Evolutionary conservation across 2,888 invertebrate species (phyloP).

Genomic region (Melinaea menophilus): DNA sequence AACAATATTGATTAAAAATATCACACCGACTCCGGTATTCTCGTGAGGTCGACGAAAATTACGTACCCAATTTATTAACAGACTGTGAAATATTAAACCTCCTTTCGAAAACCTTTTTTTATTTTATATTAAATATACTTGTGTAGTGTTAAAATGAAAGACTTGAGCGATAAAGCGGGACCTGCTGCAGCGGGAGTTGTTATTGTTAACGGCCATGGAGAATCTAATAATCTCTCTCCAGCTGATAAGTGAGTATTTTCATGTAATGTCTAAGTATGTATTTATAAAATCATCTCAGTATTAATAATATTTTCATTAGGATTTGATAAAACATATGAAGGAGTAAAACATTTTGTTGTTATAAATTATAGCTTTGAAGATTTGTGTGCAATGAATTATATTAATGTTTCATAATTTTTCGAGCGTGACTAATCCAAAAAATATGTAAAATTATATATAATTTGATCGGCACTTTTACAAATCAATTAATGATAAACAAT

Average conservation of each 20-base stretch:
- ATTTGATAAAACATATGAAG: too few species aligned
- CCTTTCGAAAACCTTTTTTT: conserved; percentile 7
- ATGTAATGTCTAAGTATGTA: too few species aligned
- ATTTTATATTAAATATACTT: conserved; percentile 16
- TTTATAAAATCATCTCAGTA: too few species aligned
- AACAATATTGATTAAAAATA: conserved; percentile 20
- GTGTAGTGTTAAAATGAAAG: conserved; percentile 46
- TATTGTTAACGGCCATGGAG: background rate
- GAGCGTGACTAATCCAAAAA: too few species aligned
- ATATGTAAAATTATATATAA: conserved; percentile 7
- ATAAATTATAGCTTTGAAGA: too few species aligned
- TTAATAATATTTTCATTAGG: too few species aligned
- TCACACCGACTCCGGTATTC: conserved; percentile 36
- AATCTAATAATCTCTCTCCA: background rate
- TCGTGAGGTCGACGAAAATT: conserved; percentile 43
- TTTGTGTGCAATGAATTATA: too few species aligned
- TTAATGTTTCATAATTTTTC: too few species aligned
- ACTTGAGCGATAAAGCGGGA: conserved; percentile 49
- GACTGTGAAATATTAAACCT: conserved; percentile 30
- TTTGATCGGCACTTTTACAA: conserved; percentile 26
- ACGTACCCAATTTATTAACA: conserved; percentile 28
- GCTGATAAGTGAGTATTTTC: too few species aligned
- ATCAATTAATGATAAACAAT: conserved; percentile 30
- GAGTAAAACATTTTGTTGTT: too few species aligned
- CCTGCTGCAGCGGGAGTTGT: conserved; percentile 18